These are phyloP conservation scores for Artemia sinica DNA, from an alignment of 2,888 invertebrate genomes.

Conservation along the genomic window DNA sequence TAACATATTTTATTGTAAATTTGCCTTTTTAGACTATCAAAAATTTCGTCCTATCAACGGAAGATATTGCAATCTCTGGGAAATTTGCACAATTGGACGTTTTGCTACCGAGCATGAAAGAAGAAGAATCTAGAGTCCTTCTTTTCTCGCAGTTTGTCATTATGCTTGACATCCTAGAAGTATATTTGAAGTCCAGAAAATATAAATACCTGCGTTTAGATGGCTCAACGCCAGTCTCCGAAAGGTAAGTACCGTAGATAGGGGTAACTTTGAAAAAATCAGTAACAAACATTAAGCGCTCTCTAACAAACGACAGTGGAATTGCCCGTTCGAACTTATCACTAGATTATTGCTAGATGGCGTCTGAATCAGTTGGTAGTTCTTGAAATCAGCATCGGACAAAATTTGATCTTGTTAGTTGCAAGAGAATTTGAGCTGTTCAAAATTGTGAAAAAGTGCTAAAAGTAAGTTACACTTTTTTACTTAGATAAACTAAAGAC, in stretches of 20 bases:
- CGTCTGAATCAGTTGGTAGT: no score
- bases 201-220: conserved; percentile 66
- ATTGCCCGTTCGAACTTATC: no score
- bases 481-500: no score
- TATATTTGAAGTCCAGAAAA: conserved; percentile 55
- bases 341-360: no score
- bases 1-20: background rate
- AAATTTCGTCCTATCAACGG: conserved; percentile 32
- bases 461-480: no score
- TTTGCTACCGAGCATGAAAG: conserved; percentile 53
- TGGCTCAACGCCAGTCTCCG: conserved; percentile 68
- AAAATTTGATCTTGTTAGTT: no score
- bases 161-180: conserved; percentile 79
- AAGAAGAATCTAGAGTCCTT: conserved; percentile 59
- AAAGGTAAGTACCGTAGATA: conserved; percentile 45
- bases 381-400: no score
- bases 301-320: no score
- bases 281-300: no score
- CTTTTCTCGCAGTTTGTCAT: conserved; percentile 93
- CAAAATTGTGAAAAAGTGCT: no score
- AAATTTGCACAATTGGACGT: conserved; percentile 66
- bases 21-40: conserved; percentile 26
- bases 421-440: no score
- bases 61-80: conserved; percentile 60
- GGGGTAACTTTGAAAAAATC: no score